Percentiles rank a stretch among this genome's conserved stretches.
These are phyloP conservation scores for Siniperca undulata DNA, from an alignment of 2,797 vertebrate genomes.

Conservation along the genomic window DNA sequence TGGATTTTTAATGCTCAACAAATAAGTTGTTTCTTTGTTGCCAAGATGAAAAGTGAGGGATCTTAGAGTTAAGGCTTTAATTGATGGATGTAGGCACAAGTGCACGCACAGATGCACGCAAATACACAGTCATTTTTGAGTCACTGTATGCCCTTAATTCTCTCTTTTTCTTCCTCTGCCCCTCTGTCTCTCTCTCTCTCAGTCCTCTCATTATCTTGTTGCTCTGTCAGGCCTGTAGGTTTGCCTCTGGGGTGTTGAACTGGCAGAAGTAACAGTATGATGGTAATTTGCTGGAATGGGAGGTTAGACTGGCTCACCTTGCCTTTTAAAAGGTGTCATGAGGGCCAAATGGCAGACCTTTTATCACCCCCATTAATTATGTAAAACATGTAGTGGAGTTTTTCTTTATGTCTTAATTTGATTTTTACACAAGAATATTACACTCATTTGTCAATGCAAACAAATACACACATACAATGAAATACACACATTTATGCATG, in stretches of 20 bases:
- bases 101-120: conserved; percentile 32
- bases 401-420: conserved; percentile 26
- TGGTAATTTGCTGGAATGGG: conserved; percentile 74
- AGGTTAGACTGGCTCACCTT: conserved; percentile 59
- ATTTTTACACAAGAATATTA: conserved; percentile 4
- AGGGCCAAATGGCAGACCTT: conserved; percentile 43
- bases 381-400: not conserved
- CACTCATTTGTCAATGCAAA: not conserved
- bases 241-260: conserved; percentile 67
- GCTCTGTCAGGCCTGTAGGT: conserved; percentile 65
- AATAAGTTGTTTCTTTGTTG: conserved; percentile 59
- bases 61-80: conserved; percentile 52
- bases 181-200: conserved; percentile 22
- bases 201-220: conserved; percentile 69
- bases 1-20: conserved; percentile 59
- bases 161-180: conserved; percentile 24
- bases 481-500: not conserved
- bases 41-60: conserved; percentile 52
- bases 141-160: conserved; percentile 37
- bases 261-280: conserved; percentile 69
- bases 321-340: conserved; percentile 57
- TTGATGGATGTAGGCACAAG: conserved; percentile 51
- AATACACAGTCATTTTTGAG: conserved; percentile 12
- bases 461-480: not conserved
- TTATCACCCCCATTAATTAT: conserved; percentile 45